phyloP scores from a whole-genome alignment of 1,140 invertebrate genomes.

The Colletes latitarsis region DNA sequence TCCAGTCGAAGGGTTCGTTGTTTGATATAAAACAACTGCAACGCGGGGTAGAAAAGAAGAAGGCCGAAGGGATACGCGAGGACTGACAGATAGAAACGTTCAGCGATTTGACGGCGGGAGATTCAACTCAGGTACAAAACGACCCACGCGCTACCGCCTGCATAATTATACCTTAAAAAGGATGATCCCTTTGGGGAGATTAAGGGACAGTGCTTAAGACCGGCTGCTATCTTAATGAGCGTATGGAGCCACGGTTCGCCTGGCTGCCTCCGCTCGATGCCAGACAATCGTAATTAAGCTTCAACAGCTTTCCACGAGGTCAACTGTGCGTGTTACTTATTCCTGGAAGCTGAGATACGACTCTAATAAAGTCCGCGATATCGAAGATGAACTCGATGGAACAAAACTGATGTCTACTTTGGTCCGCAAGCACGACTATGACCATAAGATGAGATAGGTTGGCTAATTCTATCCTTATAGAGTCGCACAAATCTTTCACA shows the following conservation, averaged over 20 bases:
- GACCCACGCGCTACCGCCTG: slow-evolving; percentile 18
- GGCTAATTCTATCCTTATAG: no score
- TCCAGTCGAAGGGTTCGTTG: slow-evolving; percentile 18
- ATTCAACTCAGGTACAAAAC: slow-evolving; percentile 39
- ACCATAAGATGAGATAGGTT: no score
- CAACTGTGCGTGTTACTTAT: slow-evolving; percentile 18
- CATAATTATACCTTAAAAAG: slow-evolving; percentile 66
- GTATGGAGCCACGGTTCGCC: slow-evolving; percentile 21
- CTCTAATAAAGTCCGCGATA: no score
- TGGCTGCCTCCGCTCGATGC: slow-evolving; percentile 4
- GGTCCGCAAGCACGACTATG: no score
- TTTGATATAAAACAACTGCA: slow-evolving; percentile 47
- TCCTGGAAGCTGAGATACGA: background rate
- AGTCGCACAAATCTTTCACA: no score
- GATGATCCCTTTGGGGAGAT: slow-evolving; percentile 64
- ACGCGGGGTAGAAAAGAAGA: background rate
- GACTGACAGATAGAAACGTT: slow-evolving; percentile 57
- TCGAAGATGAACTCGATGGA: no score
- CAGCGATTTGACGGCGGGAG: slow-evolving; percentile 47
- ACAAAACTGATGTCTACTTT: no score
- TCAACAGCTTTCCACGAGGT: slow-evolving; percentile 23
- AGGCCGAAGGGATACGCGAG: slow-evolving; percentile 1
- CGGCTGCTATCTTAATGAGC: slow-evolving; percentile 70
- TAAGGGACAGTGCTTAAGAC: slow-evolving; percentile 58
- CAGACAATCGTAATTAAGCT: slow-evolving; percentile 52